Evolutionary conservation across 1,140 invertebrate genomes (phyloP).

Genomic region (Bemisia tabaci): DNA sequence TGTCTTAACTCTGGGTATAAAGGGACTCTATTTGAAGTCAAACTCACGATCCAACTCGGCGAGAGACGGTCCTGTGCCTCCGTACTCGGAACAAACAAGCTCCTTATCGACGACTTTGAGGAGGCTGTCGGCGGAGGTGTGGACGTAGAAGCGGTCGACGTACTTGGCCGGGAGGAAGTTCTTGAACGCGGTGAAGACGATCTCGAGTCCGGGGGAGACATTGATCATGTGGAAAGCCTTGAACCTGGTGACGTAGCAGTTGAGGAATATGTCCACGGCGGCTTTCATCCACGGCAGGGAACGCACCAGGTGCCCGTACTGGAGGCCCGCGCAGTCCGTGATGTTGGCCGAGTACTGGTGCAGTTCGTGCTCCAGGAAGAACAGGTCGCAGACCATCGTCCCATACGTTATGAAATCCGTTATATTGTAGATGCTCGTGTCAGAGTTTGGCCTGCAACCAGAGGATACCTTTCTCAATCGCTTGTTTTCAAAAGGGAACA

Average conservation of each 20-base stretch:
- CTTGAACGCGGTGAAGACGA: background rate
- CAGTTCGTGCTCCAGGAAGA: background rate
- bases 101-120: background rate
- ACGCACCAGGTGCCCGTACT: background rate
- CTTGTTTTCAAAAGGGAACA: no score
- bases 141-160: background rate
- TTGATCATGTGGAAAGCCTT: background rate
- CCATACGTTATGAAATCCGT: background rate
- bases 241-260: background rate
- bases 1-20: no score
- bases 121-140: background rate
- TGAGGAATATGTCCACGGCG: background rate
- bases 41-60: background rate
- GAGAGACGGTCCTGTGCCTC: background rate
- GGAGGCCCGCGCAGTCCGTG: background rate
- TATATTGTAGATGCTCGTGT: background rate
- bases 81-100: background rate
- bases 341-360: background rate
- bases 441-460: no score
- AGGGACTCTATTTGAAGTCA: no score
- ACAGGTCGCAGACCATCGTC: background rate
- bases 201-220: background rate
- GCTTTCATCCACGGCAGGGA: background rate
- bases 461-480: no score
- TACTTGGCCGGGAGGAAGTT: background rate